Evolutionary conservation across 2,888 invertebrate species (phyloP).

Genomic region (Drosophila cognata): DNA sequence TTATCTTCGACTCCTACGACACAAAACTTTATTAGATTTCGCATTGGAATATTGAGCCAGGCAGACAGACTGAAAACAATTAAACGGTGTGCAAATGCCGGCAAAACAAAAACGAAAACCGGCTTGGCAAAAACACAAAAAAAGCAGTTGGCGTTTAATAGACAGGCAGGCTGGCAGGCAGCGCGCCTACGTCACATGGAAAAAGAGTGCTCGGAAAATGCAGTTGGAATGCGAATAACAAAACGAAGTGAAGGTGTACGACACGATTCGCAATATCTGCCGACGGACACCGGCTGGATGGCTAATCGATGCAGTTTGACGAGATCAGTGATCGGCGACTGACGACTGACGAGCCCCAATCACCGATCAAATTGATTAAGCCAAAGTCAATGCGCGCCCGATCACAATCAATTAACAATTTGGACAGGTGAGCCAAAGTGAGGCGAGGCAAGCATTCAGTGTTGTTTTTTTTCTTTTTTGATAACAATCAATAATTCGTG

Average conservation of each 20-base stretch:
- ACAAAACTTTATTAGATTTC: slow-evolving; percentile 49
- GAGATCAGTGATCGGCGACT: slow-evolving; percentile 63
- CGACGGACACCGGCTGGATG: slow-evolving; percentile 13
- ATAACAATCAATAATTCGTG: slow-evolving; percentile 44
- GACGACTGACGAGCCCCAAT: slow-evolving; percentile 21
- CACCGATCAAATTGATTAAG: slow-evolving; percentile 68
- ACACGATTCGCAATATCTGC: slow-evolving; percentile 29
- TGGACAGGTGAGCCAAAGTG: slow-evolving; percentile 46
- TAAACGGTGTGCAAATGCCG: slow-evolving; percentile 67
- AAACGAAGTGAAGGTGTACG: slow-evolving; percentile 71
- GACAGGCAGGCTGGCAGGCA: slow-evolving; percentile 24
- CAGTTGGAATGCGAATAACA: slow-evolving; percentile 58
- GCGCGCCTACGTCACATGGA: slow-evolving; percentile 50
- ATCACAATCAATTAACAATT: slow-evolving; percentile 75
- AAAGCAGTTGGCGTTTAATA: slow-evolving; percentile 18
- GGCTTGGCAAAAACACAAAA: slow-evolving; percentile 51
- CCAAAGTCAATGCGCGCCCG: slow-evolving; percentile 75
- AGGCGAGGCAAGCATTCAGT: slow-evolving; percentile 32
- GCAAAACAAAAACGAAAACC: slow-evolving; percentile 58
- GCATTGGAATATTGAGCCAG: slow-evolving; percentile 32
- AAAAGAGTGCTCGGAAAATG: slow-evolving; percentile 54
- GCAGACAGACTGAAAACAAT: slow-evolving; percentile 35
- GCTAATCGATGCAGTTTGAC: slow-evolving; percentile 65
- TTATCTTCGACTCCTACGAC: slow-evolving; percentile 53
- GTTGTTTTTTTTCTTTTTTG: slow-evolving; percentile 32